A percentile compares a stretch with the other conserved stretches of the same genome.
phyloP scores from a whole-genome alignment of 2,888 invertebrate genomes.

The Lithophane semibrunnea region DNA sequence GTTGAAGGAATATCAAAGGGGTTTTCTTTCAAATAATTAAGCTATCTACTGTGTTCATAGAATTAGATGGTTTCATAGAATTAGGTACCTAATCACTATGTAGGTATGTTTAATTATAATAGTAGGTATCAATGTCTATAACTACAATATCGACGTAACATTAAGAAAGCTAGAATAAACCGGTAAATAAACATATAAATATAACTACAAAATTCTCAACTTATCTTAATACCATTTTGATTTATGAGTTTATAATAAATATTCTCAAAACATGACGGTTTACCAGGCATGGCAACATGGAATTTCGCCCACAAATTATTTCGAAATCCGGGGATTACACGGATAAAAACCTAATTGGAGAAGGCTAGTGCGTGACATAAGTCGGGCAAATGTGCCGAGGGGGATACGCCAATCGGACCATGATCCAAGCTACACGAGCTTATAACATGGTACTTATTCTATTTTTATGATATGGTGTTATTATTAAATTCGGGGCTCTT shows the following conservation, averaged over 20 bases:
- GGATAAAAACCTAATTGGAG: slow-evolving; percentile 68
- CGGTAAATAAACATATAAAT: neutral
- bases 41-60: neutral
- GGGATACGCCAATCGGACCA: slow-evolving; percentile 40
- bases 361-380: slow-evolving; percentile 62
- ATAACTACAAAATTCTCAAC: slow-evolving; percentile 4
- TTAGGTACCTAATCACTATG: neutral
- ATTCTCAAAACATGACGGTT: slow-evolving; percentile 37
- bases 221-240: slow-evolving; percentile 36
- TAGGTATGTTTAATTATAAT: neutral
- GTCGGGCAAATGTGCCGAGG: slow-evolving; percentile 45
- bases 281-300: slow-evolving; percentile 28
- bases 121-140: neutral
- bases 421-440: slow-evolving; percentile 48
- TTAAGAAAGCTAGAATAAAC: neutral
- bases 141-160: neutral
- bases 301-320: slow-evolving; percentile 56
- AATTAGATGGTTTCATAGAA: too few species aligned
- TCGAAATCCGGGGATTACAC: slow-evolving; percentile 59
- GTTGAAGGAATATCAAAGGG: slow-evolving; percentile 8
- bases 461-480: slow-evolving; percentile 32
- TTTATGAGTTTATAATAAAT: slow-evolving; percentile 31
- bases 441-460: slow-evolving; percentile 34
- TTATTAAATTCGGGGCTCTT: slow-evolving; percentile 27
- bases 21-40: neutral